Base-by-base conservation (phyloP, 2,113 vertebrate species). In the Motacilla alba region DNA sequence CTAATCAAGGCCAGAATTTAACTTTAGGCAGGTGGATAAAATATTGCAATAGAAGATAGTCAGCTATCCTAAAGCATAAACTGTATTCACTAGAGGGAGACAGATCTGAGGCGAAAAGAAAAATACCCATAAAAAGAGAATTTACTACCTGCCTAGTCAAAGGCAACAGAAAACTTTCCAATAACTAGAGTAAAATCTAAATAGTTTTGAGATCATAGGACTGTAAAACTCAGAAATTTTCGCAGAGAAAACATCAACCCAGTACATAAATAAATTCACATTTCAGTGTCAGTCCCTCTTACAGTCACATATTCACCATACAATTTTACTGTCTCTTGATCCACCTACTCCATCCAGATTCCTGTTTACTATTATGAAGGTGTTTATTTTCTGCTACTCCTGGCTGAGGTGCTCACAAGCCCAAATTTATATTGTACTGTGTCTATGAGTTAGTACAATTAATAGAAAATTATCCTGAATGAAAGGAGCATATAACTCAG, bases 401-500 rank as follows among this genome's bases (percentile, higher is more conserved):
- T 82, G 78, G 3, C 23, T 64, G 53, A 69, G 80, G 23, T 50
- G 23, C 55, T 83, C 44, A 62, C 6, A 24, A 91, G 49, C 31
- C 33, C 52, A 47, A 5, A 27, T 63, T 92, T 78, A 56, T 83
- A 58, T 93, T 92, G 24, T 59, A 52, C 24, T 82, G 10, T 92
- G 47, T 95, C 67, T 87, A 4, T 62, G 75, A 89, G n/a, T 91
- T 90, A 79, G 55, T 58, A 39, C 10, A 91, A 72, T 79, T 87
- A 93, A 78, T 58, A 90, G 91, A 58, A 96, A 94, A 90, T 83
- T 35, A 74, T 67, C 73, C 55, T 55, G n/a, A 93, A 53, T 90
- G 74, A 97, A 97, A 93, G 84, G 69, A 63, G 80, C 8, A 31
- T 95, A 70, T 82, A 97, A 90, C 75, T 91, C 84, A 87, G 59